These are phyloP conservation scores for Ifrita kowaldi DNA, from an alignment of 2,113 vertebrate species.

Conservation along the genomic window DNA sequence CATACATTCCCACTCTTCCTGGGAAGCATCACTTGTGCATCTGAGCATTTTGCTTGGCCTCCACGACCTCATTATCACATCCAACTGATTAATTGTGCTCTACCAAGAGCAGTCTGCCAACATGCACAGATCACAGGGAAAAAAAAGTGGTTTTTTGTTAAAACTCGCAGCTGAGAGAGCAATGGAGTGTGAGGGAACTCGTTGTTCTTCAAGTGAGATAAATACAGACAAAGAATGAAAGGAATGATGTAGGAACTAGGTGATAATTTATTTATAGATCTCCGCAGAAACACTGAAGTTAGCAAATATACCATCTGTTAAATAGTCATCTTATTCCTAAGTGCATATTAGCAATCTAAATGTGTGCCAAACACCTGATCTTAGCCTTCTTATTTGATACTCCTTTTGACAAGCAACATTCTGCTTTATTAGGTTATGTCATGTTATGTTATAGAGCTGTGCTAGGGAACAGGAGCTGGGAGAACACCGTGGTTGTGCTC, in stretches of 20 bases:
- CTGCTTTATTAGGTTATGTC: conserved; percentile 55
- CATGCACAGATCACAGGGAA: neutral
- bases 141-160: neutral
- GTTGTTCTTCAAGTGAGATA: conserved; percentile 38
- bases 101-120: neutral
- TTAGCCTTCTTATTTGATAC: neutral
- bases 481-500: neutral
- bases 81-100: neutral
- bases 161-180: neutral
- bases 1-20: neutral
- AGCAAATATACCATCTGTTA: conserved; percentile 61
- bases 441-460: conserved; percentile 1
- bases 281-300: conserved; percentile 53
- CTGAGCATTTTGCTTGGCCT: neutral
- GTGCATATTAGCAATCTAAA: conserved; percentile 50
- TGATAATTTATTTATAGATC: conserved; percentile 67
- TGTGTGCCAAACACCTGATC: conserved; percentile 49
- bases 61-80: neutral
- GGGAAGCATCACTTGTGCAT: neutral
- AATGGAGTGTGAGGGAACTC: conserved; percentile 3
- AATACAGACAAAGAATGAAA: conserved; percentile 39
- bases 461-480: conserved; percentile 12
- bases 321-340: conserved; percentile 48
- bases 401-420: conserved; percentile 43
- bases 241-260: conserved; percentile 26